phyloP scores from a whole-genome alignment of 2,797 vertebrate genomes.

The Adelosebastes latens region DNA sequence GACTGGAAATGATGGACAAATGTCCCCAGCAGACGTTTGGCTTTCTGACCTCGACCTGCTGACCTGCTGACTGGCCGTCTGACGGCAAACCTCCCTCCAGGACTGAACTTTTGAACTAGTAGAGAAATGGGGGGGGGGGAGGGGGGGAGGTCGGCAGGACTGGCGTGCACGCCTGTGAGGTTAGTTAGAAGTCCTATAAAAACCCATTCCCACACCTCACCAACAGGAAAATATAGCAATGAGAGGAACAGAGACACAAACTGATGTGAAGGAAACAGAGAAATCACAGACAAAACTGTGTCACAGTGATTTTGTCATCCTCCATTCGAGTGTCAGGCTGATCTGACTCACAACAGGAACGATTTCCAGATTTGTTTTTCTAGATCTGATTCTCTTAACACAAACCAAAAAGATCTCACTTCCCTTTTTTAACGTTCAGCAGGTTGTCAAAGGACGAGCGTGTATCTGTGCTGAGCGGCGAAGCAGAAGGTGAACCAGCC shows the following conservation, averaged over 20 bases:
- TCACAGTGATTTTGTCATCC: not conserved
- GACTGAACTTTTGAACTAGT: slow-evolving; percentile 20
- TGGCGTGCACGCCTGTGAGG: not conserved
- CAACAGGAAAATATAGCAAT: not conserved
- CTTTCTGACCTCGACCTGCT: slow-evolving; percentile 44
- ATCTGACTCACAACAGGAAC: not conserved
- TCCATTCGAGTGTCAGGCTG: not conserved
- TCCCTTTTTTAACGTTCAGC: not conserved
- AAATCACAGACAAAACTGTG: slow-evolving; percentile 4
- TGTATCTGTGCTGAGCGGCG: slow-evolving; percentile 60
- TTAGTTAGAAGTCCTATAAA: not conserved
- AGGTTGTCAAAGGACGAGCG: slow-evolving; percentile 32
- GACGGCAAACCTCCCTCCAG: slow-evolving; percentile 17
- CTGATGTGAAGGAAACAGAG: not conserved
- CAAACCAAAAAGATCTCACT: not conserved
- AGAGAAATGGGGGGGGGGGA: not conserved
- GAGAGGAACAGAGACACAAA: not conserved
- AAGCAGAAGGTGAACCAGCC: slow-evolving; percentile 64
- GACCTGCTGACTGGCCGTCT: slow-evolving; percentile 28
- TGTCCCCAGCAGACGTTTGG: slow-evolving; percentile 26
- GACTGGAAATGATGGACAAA: slow-evolving; percentile 15
- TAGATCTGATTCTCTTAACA: not conserved
- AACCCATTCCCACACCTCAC: not conserved
- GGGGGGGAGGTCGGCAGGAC: not conserved
- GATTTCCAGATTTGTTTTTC: not conserved